Evolutionary conservation across 2,797 vertebrate species (phyloP), one percentile per base, ranked within the genome.

Genomic region (Parambassis ranga): DNA sequence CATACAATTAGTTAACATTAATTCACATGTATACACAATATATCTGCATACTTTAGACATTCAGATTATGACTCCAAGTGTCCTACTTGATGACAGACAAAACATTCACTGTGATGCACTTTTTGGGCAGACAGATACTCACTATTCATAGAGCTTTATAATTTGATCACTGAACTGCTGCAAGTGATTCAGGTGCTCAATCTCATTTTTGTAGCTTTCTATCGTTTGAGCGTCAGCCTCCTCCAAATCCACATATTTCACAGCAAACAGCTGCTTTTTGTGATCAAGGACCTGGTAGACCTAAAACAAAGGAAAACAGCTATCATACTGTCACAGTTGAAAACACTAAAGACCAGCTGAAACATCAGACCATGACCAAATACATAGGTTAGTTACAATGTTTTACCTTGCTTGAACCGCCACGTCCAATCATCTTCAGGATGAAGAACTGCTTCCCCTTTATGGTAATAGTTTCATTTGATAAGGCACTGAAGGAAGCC

Each of bases 191-290:
- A 99, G 88, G 80, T 97, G 95, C 74, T 94, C 93, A 22, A 99
- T 99, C 90, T 99, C 97, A 77, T 98, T 98, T 88, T 95, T 96
- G 79, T 98, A 99, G 81, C 97, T 96, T 49, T 96, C 93, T 62
- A 97, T 72, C 0, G 95, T 96, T 74, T 96, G 95, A 15, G 87
- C 77, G 60, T 98, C 97, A 5, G 96, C 96, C 47, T 98, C 96
- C 82, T 97, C 92, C 1, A 99, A 87, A 81, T 96, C 91, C 28
- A 99, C 96, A 3, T 94, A 95, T 75, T 99, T 99, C 77, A 99
- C 90, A 18, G 97, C 97, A 85, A 92, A 94, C 62, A 97, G 90
- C 58, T 97, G 96, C 65, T 95, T 98, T 83, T 95, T 96, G 28
- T 95, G 93, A 89, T 96, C 95, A 24, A 97, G 88, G 10, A 99